Evolutionary conservation across 2,888 invertebrate species (phyloP).

Genomic region (Homarus gammarus): DNA sequence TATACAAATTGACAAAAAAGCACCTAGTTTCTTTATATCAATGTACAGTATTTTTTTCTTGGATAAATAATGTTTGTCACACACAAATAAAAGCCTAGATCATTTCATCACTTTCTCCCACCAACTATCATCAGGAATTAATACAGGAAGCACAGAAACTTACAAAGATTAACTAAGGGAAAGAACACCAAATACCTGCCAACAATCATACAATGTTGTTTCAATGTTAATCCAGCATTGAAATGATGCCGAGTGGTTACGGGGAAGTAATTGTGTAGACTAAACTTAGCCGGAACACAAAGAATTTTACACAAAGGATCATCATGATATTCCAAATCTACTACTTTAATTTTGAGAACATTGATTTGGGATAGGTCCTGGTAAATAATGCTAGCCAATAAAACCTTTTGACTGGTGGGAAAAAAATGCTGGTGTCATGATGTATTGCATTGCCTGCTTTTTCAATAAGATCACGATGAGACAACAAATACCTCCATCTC

Average conservation of each 20-base stretch:
- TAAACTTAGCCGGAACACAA: neutral
- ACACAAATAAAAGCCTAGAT: neutral
- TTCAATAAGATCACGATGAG: neutral
- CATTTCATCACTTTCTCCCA: neutral
- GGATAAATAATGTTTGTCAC: neutral
- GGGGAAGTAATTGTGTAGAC: too few relatives aligned
- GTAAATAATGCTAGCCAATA: neutral
- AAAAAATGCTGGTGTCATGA: neutral
- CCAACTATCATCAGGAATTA: neutral
- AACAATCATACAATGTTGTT: too few relatives aligned
- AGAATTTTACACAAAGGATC: neutral
- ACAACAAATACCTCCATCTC: neutral
- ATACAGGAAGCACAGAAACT: neutral
- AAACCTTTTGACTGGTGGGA: neutral
- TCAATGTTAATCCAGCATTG: too few relatives aligned
- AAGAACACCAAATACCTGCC: too few relatives aligned
- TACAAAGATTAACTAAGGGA: too few relatives aligned
- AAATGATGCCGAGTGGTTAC: too few relatives aligned
- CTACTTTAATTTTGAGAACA: neutral
- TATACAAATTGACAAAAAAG: neutral
- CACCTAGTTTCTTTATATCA: neutral
- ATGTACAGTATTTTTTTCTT: neutral
- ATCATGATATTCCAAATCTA: too few relatives aligned
- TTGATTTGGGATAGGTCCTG: neutral
- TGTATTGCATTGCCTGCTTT: neutral